phyloP scores from a whole-genome alignment of 1,140 invertebrate genomes.

The Drosophila santomea region DNA sequence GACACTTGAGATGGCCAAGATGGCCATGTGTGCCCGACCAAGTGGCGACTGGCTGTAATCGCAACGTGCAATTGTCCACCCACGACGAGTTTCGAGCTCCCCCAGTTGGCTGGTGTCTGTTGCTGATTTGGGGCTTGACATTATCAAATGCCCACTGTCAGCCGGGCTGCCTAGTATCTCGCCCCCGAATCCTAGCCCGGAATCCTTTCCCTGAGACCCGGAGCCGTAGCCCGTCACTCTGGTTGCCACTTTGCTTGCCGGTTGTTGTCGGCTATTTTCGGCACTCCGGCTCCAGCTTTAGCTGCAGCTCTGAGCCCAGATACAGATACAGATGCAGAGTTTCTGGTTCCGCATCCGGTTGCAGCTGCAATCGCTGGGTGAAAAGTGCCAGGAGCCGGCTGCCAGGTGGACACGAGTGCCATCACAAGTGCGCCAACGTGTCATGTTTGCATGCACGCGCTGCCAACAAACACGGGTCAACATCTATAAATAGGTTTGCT shows the following conservation, averaged over 20 bases:
- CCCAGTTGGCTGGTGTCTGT: slow-evolving; percentile 51
- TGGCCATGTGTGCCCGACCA: slow-evolving; percentile 45
- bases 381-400: slow-evolving; percentile 38
- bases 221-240: slow-evolving; percentile 31
- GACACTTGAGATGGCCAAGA: slow-evolving; percentile 40
- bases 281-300: slow-evolving; percentile 22
- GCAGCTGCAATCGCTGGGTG: slow-evolving; percentile 45
- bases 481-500: slow-evolving; percentile 13
- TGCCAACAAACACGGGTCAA: slow-evolving; percentile 31
- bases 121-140: slow-evolving; percentile 75
- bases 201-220: neutral
- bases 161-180: slow-evolving; percentile 25
- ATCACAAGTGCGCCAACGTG: slow-evolving; percentile 71
- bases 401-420: slow-evolving; percentile 65
- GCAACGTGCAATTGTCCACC: slow-evolving; percentile 71
- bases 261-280: slow-evolving; percentile 56
- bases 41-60: slow-evolving; percentile 60
- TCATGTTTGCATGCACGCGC: slow-evolving; percentile 69
- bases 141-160: slow-evolving; percentile 78
- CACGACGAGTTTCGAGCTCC: neutral
- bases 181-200: neutral
- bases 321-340: slow-evolving; percentile 14
- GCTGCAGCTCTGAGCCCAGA: neutral
- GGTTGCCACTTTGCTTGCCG: slow-evolving; percentile 49
- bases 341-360: slow-evolving; percentile 49